Evolutionary conservation across 1,140 invertebrate genomes (phyloP), one percentile per base, ranked within the genome.

Genomic region (Penaeus vannamei): DNA sequence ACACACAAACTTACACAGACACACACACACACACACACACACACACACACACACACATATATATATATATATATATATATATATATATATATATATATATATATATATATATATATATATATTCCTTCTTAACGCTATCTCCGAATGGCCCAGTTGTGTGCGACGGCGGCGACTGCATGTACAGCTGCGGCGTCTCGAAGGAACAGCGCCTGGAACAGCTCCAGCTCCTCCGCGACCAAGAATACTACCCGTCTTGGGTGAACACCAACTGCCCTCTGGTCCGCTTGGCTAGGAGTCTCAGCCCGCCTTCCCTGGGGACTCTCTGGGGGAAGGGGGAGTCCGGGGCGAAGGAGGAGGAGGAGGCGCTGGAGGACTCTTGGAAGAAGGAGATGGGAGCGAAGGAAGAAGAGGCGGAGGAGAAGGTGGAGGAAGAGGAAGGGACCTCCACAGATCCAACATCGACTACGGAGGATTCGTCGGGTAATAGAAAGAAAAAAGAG

Each of bases 61-160:
- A 46, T 32, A 3, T 36, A 36, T 32, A 53, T 32, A 53, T 32
- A 80, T 32, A 32, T 32, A 80, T 32, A 80, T 53, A 53, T 79
- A 79, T 79, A 79, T 79, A 79, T 79, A 79, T 79, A 79, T 79
- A 79, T 79, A 79, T 79, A 79, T 20, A 20, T 10, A 14, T n/a
- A 23, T 22, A 79, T 79, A 79, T 79, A 79, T 79, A 79, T 79
- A 79, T 79, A 79, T 79, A 79, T 20, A 20, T 10, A 14, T n/a
- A 23, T 22, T 10, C 17, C 26, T 26, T 46, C 26, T 7, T 32
- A 17, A n/a, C 62, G 5, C 3, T 32, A 3, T 5, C 64, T 29
- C 32, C n/a, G 14, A 46, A 26, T 84, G 36, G 66, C 60, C 72
- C 87, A 91, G 91, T 89, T n/a, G 91, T 91, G 61, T 91, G 91